Conservation (phyloP, 2,888 invertebrate species). For the Xestobium rufovillosum region DNA sequence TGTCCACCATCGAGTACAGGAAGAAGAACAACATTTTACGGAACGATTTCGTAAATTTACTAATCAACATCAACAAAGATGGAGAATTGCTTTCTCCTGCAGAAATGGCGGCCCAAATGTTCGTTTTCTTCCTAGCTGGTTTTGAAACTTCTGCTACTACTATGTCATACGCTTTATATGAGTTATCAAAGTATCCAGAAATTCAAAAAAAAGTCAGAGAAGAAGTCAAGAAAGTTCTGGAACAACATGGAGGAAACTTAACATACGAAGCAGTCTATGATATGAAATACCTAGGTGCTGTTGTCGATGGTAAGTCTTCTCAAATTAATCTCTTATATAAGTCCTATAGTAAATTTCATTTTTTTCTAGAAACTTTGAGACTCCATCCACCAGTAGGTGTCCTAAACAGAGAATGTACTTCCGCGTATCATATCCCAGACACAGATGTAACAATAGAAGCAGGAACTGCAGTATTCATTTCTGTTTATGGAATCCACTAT, state of each 20-base stretch:
- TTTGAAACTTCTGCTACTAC: neutral
- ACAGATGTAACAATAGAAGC: too few species aligned
- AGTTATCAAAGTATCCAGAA: neutral
- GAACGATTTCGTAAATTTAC: constrained; percentile 24
- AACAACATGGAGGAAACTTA: neutral
- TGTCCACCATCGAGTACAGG: neutral
- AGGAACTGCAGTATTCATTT: too few species aligned
- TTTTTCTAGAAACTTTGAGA: too few species aligned
- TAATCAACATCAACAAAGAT: neutral
- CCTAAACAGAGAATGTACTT: too few species aligned
- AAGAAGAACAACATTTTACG: constrained; percentile 22
- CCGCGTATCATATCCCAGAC: too few species aligned
- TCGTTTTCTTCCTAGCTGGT: constrained; percentile 1
- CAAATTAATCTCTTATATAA: too few species aligned
- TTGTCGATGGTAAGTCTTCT: constrained; percentile 3
- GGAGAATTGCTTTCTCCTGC: neutral
- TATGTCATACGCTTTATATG: neutral
- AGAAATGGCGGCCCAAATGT: neutral
- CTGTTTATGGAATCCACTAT: too few species aligned
- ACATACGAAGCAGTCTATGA: neutral
- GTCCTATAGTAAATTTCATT: too few species aligned
- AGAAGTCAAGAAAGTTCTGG: neutral
- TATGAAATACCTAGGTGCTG: neutral
- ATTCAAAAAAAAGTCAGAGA: neutral
- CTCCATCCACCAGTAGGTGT: too few species aligned